Base-by-base conservation (phyloP, 1,140 invertebrate genomes). In the Arion vulgaris region DNA sequence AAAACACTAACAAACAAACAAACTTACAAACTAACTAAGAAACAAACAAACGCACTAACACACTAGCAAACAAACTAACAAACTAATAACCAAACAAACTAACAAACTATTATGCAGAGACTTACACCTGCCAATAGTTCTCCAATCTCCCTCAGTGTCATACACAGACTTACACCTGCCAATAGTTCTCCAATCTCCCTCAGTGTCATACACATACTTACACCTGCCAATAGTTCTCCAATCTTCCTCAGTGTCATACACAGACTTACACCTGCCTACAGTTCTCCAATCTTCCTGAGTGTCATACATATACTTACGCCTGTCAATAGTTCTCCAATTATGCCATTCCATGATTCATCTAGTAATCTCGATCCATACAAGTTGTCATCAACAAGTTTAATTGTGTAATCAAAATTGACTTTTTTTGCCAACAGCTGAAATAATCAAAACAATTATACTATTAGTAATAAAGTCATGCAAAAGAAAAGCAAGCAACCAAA, bases 151-250 rank as follows among this genome's bases (percentile, higher is more conserved):
- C n/a, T n/a, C n/a, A 45, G 41, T 45, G 5, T 7, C 15, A 45
- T 45, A 66, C 19, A 34, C 45, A 34, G 23, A 77, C 72, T 32
- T 94, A 98, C 98, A 94, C 96, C 95, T 90, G 96, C 94, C 32
- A 99, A 95, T 74, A 99, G 94, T 93, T 99, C 98, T 45, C 98
- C 98, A 73, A 99, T 96, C n/a, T n/a, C n/a, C n/a, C n/a, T n/a
- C n/a, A 45, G 41, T 45, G 5, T 7, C 15, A 45, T 45, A 66
- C 19, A 34, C 45, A 34, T 13, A 77, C 72, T 32, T 94, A 98
- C 98, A 94, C 96, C 95, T 90, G 96, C 94, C 32, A 99, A 95
- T 74, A 99, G 94, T 93, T 99, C 98, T 45, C 98, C 98, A 73
- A 99, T 96, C n/a, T n/a, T n/a, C n/a, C n/a, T n/a, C n/a, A 45